Conservation (phyloP, 2,113 vertebrate genomes). For the Sinocyclocheilus anshuiensis region DNA sequence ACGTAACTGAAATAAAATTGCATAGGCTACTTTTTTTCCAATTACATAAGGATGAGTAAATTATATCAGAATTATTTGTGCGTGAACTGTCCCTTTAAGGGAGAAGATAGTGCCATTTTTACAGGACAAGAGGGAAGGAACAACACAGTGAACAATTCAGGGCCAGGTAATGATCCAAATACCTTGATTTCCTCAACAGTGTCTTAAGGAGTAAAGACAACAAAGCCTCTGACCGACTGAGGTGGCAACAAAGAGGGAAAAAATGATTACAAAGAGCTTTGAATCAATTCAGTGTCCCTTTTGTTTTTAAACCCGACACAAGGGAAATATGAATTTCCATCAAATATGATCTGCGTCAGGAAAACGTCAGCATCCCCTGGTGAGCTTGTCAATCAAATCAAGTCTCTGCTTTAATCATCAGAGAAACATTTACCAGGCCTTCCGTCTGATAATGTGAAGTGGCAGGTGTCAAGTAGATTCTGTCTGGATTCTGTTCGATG, state of each 20-base stretch:
- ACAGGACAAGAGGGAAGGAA: background rate
- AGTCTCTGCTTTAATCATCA: background rate
- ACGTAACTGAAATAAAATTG: background rate
- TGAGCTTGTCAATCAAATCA: conserved; percentile 25
- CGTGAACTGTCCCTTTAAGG: background rate
- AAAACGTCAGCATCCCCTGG: background rate
- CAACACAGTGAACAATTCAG: background rate
- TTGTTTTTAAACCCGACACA: background rate
- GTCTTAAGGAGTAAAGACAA: conserved; percentile 51
- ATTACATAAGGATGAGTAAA: background rate
- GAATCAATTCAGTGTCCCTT: background rate
- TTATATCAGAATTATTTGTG: background rate
- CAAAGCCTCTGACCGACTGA: conserved; percentile 47
- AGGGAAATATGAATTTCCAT: conserved; percentile 14
- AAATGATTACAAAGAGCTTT: conserved; percentile 32
- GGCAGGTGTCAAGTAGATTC: conserved; percentile 57
- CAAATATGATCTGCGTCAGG: background rate
- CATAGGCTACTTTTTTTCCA: background rate
- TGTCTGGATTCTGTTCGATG: conserved; percentile 53
- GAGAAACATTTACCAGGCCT: background rate
- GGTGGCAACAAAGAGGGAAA: conserved; percentile 12
- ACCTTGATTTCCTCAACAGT: conserved; percentile 46
- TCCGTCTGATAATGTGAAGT: conserved; percentile 47
- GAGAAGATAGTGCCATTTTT: background rate
- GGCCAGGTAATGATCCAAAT: conserved; percentile 2